Conservation (phyloP, 2,797 vertebrate species). For the Tachyglossus aculeatus region DNA sequence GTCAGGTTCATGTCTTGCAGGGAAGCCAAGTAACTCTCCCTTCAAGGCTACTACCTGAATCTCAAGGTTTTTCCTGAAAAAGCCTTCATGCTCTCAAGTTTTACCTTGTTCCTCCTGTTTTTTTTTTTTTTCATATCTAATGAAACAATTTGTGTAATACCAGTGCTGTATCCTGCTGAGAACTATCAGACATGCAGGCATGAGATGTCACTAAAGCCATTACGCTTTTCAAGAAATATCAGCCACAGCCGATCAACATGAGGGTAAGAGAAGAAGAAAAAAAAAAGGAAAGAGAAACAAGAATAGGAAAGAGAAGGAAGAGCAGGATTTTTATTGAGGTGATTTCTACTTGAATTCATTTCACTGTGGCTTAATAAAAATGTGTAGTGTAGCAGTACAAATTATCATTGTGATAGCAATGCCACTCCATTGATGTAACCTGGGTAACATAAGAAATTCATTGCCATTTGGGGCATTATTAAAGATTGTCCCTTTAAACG, state of each 20-base stretch:
- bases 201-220: conserved; percentile 12
- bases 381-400: background rate
- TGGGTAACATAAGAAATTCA: background rate
- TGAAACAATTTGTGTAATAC: background rate
- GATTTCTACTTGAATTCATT: conserved; percentile 1
- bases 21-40: background rate
- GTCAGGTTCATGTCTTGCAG: no score
- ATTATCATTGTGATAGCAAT: background rate
- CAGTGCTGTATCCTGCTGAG: background rate
- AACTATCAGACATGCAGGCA: background rate
- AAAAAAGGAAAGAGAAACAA: background rate
- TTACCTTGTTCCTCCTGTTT: background rate
- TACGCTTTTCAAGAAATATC: conserved; percentile 11
- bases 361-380: background rate
- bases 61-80: background rate
- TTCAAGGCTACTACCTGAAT: background rate
- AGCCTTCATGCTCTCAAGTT: background rate
- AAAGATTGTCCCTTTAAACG: background rate
- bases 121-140: background rate
- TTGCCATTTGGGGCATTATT: background rate
- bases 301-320: background rate
- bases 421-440: background rate
- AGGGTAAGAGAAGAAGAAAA: background rate
- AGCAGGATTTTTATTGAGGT: background rate
- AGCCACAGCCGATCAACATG: background rate